phyloP scores from a whole-genome alignment of 2,113 vertebrate species.

The Plecotus auritus region DNA sequence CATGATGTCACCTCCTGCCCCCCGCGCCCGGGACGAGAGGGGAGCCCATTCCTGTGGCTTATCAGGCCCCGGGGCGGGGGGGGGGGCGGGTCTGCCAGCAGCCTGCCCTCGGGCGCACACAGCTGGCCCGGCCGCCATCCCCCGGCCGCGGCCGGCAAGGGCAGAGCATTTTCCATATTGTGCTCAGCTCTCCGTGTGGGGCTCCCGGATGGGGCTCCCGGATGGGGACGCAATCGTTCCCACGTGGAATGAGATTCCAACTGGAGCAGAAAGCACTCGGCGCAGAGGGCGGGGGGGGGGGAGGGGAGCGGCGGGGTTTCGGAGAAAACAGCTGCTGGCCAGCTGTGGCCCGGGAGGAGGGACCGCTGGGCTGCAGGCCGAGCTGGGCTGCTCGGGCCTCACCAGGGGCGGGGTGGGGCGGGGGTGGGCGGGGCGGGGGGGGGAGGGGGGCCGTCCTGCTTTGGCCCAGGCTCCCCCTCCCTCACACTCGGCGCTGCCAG shows the following conservation, averaged over 20 bases:
- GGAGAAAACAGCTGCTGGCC: neutral
- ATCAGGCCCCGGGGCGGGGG: accelerated
- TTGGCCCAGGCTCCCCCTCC: accelerated
- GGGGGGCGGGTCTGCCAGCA: neutral
- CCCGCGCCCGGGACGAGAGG: no score
- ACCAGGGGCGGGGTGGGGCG: accelerated
- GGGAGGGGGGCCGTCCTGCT: no score
- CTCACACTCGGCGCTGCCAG: accelerated
- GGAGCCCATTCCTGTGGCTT: accelerated
- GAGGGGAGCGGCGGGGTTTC: accelerated
- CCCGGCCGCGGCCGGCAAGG: no score
- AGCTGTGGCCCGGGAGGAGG: neutral
- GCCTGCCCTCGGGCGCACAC: neutral
- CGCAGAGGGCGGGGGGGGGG: neutral
- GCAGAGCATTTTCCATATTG: neutral
- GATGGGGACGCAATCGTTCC: neutral
- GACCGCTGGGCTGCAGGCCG: neutral
- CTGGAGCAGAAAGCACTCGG: neutral
- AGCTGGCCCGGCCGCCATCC: no score
- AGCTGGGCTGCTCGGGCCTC: neutral
- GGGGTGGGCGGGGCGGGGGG: no score
- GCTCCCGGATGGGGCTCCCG: neutral
- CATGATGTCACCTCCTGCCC: neutral
- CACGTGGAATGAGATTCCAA: neutral
- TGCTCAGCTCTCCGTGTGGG: neutral